These are phyloP conservation scores for Tautogolabrus adspersus DNA, from an alignment of 2,113 vertebrate genomes.

Conservation along the genomic window DNA sequence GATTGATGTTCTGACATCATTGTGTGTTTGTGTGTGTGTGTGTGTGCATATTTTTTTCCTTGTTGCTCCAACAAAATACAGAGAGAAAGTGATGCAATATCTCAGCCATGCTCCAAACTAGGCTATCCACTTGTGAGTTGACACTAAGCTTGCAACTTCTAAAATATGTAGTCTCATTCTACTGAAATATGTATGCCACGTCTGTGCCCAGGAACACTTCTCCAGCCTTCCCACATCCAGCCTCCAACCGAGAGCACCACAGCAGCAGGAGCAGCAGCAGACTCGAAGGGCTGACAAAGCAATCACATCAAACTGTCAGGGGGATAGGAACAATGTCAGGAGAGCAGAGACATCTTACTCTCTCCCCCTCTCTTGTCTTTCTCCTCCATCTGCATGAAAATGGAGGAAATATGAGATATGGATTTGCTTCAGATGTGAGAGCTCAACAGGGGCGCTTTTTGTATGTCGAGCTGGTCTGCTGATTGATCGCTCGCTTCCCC, in stretches of 20 bases:
- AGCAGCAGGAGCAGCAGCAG: constrained; percentile 16
- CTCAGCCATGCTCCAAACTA: constrained; percentile 35
- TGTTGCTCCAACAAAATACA: constrained; percentile 14
- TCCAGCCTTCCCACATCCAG: constrained; percentile 31
- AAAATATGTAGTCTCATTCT: constrained; percentile 68
- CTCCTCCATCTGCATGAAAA: constrained; percentile 67
- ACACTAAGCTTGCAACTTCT: constrained; percentile 56
- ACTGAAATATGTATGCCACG: constrained; percentile 69
- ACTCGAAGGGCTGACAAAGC: constrained; percentile 51
- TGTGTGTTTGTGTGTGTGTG: not conserved
- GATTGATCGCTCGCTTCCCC: constrained; percentile 57
- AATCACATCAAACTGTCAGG: constrained; percentile 58
- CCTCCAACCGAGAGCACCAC: constrained; percentile 27
- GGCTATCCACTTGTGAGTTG: constrained; percentile 44
- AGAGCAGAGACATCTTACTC: constrained; percentile 41
- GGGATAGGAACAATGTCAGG: constrained; percentile 32
- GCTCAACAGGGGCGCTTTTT: constrained; percentile 61
- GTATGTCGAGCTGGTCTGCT: constrained; percentile 50
- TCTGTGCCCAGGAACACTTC: constrained; percentile 44
- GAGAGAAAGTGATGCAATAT: constrained; percentile 20
- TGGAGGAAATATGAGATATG: constrained; percentile 67
- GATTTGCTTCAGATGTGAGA: constrained; percentile 63
- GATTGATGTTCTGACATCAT: constrained; percentile 3
- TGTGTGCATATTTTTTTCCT: not conserved
- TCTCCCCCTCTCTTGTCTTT: constrained; percentile 10